Evolutionary conservation across 2,797 vertebrate species (phyloP).

Genomic region (Erethizon dorsatum): DNA sequence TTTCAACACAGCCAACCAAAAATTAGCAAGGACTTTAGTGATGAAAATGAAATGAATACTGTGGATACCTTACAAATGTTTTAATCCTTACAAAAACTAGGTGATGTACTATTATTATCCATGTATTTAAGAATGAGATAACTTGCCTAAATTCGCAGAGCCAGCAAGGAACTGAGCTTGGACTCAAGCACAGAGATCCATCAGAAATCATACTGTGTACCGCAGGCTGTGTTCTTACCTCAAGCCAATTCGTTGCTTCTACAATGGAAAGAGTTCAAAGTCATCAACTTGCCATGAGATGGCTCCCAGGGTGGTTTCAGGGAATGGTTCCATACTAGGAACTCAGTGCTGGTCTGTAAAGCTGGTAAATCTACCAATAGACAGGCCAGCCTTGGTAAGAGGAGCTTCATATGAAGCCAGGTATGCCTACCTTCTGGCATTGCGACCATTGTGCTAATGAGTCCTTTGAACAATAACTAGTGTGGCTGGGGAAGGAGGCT

Average conservation of each 20-base stretch:
- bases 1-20: constrained; percentile 36
- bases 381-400: not conserved
- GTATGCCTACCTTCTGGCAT: not conserved
- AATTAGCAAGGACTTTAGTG: constrained; percentile 40
- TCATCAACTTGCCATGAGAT: not conserved
- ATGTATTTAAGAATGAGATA: not conserved
- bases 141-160: constrained; percentile 3
- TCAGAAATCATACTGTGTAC: not conserved
- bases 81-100: constrained; percentile 3
- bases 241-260: not conserved
- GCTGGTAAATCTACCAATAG: not conserved
- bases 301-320: not conserved
- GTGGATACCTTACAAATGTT: constrained; percentile 30
- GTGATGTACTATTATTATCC: not conserved
- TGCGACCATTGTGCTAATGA: not conserved
- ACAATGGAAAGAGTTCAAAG: constrained; percentile 2
- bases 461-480: not conserved
- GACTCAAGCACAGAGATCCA: not conserved
- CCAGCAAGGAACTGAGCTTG: not conserved
- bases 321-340: not conserved
- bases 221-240: not conserved
- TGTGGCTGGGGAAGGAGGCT: not conserved
- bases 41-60: constrained; percentile 43
- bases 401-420: not conserved
- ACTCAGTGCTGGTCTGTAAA: not conserved